phyloP scores from a whole-genome alignment of 2,113 vertebrate genomes.

The Phalacrocorax pelagicus region DNA sequence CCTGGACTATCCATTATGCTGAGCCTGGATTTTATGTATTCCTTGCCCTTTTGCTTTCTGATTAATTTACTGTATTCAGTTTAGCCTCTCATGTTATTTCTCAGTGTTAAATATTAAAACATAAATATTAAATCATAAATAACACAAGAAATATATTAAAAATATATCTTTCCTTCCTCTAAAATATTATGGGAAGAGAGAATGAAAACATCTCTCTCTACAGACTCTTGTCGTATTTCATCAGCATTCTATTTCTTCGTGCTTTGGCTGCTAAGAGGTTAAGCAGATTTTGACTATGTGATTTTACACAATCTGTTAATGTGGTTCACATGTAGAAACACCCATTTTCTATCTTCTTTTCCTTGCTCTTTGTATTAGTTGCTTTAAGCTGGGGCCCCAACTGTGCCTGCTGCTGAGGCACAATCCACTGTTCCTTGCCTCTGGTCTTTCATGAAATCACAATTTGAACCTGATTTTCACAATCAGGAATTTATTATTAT shows the following conservation, averaged over 20 bases:
- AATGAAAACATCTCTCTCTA: not conserved
- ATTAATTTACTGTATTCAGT: conserved; percentile 36
- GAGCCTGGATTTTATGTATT: conserved; percentile 33
- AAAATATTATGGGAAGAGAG: not conserved
- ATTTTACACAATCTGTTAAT: not conserved
- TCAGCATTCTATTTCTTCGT: not conserved
- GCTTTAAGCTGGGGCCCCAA: not conserved
- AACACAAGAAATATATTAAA: not conserved
- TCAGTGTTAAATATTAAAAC: not conserved
- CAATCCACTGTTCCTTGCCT: not conserved
- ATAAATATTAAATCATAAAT: not conserved
- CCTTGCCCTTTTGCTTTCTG: conserved; percentile 14
- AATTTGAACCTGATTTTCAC: not conserved
- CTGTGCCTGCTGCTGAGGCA: not conserved
- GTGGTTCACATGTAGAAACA: not conserved
- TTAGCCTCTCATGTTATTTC: not conserved
- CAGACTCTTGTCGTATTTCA: not conserved
- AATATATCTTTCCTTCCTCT: not conserved
- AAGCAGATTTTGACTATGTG: not conserved
- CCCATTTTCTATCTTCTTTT: not conserved
- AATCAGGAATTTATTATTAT: not conserved
- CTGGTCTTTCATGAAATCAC: not conserved
- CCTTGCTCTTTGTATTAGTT: not conserved
- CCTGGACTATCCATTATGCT: conserved; percentile 3
- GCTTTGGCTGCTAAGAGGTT: not conserved